Base-by-base conservation (phyloP, 2,888 invertebrate genomes). In the Aelia acuminata region DNA sequence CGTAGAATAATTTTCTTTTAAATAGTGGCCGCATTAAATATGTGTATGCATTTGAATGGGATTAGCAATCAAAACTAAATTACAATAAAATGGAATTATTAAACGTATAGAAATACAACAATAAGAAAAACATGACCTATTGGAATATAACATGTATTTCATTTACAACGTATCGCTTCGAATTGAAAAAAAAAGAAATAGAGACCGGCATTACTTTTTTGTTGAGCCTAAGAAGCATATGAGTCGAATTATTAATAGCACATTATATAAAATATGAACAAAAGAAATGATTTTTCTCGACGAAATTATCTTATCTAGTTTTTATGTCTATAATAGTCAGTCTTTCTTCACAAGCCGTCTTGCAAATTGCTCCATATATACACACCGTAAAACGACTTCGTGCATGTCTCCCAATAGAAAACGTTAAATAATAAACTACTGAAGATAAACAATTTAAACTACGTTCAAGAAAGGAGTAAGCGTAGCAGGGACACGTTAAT, bases 391-490 rank as follows among this genome's bases (percentile, higher is more conserved):
- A 26, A n/a, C n/a, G 26, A 57, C 26, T 57, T 57, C 57, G 57
- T 57, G 57, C 57, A 26, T 57, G 57, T 26, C 57, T 26, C 26
- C 13, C 3, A 2, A 4, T 53, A 18, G 3, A n/a, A 53, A 53
- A 57, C 8, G 57, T 57, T 57, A 57, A 57, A 57, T 57, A 57
- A 57, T 57, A 57, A 57, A 57, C 57, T 13, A 57, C 57, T 57
- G n/a, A 13, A 57, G 57, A 57, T 26, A 57, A 57, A 57, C 57
- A 57, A 57, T 57, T 57, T 57, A 13, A 57, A 53, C 8, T 53
- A 53, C n/a, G 7, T 53, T n/a, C 22, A 53, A 57, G 57, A 57
- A 26, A 57, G 57, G 57, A 57, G 5, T 3, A 13, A 26, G 26
- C 13, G 26, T 3, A 26, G 13, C 57, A 57, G 13, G n/a, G 57